These are phyloP conservation scores for Eurois occulta DNA, from an alignment of 2,888 invertebrate genomes.

Conservation along the genomic window DNA sequence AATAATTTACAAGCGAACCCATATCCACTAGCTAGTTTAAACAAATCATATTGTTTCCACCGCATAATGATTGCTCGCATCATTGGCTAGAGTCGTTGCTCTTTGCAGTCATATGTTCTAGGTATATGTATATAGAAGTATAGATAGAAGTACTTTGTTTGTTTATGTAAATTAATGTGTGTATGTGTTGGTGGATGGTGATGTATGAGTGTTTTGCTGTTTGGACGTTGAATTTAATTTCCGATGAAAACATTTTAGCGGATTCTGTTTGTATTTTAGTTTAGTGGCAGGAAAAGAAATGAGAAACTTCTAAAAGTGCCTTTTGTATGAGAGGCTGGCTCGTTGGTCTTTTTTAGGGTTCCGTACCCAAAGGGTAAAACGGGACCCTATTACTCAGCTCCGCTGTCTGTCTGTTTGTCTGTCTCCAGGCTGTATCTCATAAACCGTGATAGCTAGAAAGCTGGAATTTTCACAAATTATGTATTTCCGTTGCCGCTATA, in stretches of 20 bases:
- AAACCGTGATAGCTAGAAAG: too few relatives aligned
- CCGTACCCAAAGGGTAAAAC: too few relatives aligned
- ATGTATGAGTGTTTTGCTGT: not conserved
- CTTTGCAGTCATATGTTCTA: slow-evolving; percentile 43
- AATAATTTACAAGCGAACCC: slow-evolving; percentile 19
- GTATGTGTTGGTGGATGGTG: not conserved
- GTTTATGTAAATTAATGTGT: slow-evolving; percentile 47
- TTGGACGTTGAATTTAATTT: slow-evolving; percentile 5
- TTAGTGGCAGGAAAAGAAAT: not conserved
- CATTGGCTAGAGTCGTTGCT: slow-evolving; percentile 61
- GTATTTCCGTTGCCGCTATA: too few relatives aligned
- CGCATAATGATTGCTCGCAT: slow-evolving; percentile 50
- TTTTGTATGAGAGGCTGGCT: not conserved
- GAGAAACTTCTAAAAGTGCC: not conserved
- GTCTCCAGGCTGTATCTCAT: too few relatives aligned
- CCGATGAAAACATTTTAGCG: slow-evolving; percentile 5
- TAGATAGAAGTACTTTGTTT: slow-evolving; percentile 41
- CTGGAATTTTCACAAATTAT: too few relatives aligned
- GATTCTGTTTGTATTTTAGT: not conserved
- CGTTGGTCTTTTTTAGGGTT: too few relatives aligned
- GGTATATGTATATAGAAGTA: slow-evolving; percentile 9
- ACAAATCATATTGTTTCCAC: slow-evolving; percentile 43
- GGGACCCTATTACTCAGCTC: too few relatives aligned
- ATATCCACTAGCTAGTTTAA: not conserved
- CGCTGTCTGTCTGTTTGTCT: too few relatives aligned